phyloP scores from a whole-genome alignment of 2,888 invertebrate species.

The Brachypalpus laphriformis region DNA sequence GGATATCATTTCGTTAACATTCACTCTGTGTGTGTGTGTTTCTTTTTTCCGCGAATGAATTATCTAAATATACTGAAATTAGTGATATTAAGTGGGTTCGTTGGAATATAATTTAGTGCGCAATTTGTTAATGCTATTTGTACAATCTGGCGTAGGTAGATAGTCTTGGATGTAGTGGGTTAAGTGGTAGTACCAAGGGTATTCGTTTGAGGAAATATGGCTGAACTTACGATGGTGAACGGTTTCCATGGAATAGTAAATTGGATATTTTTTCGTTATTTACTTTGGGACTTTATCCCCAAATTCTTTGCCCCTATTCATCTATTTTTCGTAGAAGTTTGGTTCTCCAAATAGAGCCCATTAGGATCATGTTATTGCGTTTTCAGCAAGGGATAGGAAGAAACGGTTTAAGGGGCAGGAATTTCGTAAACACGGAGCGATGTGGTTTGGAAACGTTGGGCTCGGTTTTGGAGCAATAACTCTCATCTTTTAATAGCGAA shows the following conservation, averaged over 20 bases:
- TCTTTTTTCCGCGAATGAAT: constrained; percentile 1
- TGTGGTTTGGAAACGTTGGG: no score
- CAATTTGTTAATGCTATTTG: constrained; percentile 25
- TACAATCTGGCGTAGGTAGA: background rate
- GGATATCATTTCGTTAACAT: constrained; percentile 4
- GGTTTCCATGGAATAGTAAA: background rate
- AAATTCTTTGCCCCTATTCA: background rate
- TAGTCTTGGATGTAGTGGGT: background rate
- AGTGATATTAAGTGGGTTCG: constrained; percentile 21
- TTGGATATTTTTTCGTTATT: background rate
- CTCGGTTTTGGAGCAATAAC: no score
- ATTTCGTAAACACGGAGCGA: no score
- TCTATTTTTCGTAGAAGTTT: background rate
- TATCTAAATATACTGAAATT: background rate
- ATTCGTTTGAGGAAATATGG: background rate
- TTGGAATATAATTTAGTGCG: constrained; percentile 6
- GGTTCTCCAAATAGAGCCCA: background rate
- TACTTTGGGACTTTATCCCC: background rate
- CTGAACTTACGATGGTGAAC: background rate
- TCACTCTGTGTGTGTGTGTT: background rate
- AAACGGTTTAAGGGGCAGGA: no score
- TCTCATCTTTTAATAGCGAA: no score
- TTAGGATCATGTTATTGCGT: background rate
- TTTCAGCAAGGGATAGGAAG: no score
- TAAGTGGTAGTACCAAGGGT: background rate